Evolutionary conservation across 2,888 invertebrate species (phyloP), one percentile per base, ranked within the genome.

Genomic region (Eristalis intricaria): DNA sequence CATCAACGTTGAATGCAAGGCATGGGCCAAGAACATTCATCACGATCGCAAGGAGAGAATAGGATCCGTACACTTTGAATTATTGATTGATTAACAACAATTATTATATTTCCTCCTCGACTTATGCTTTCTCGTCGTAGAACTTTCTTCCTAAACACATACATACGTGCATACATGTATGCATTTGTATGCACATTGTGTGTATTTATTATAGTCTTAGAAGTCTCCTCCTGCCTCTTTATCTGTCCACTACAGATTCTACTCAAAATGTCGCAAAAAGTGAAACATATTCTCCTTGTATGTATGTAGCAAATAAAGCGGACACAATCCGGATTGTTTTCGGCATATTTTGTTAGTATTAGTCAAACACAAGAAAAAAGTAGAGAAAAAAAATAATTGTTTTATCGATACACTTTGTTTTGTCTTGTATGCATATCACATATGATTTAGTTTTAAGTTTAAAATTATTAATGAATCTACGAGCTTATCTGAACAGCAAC

Each of bases 61-160:
- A 89, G 96, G 96, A 66, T 95, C 95, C 64, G 96, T 96, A 73
- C 96, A 96, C 92, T 96, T 96, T 91, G 96, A 96, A 92, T 93
- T 96, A 87, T 93, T 96, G 93, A 94, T 96, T 89, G 93, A 93
- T 90, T 93, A 93, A 92, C 89, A 81, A 58, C 26, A 65, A 15
- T 50, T 50, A 15, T 19, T 19, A 32, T 40, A 4, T 70, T 50
- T 60, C 63, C 29, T 43, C 70, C 29, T 43, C 70, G 22, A 79
- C 61, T 50, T 64, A 43, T 80, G 61, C 63, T 71, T 50, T 70
- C 35, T 71, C 78, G 75, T 75, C 63, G 75, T 75, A 58, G 76
- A 84, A 23, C 64, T 73, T 82, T 82, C 71, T 85, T 69, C 78
- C 69, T 63, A 35, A 66, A 76, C 50, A 69, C 76, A 68, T 68